Conservation (phyloP, 2,113 vertebrate genomes). For the Amphilophus citrinellus region DNA sequence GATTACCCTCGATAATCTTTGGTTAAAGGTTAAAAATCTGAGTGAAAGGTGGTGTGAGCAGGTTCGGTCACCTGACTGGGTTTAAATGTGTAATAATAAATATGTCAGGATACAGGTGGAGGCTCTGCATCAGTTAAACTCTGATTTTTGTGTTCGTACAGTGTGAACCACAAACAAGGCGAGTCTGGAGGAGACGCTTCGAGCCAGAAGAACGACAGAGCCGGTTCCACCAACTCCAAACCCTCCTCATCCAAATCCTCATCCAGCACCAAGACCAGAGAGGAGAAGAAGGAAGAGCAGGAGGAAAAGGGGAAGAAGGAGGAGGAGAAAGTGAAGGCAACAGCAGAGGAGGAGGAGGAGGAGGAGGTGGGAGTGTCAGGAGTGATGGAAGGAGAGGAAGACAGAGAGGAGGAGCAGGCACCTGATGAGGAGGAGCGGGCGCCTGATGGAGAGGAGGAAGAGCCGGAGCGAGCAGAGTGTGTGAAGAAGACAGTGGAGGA, state of each 20-base stretch:
- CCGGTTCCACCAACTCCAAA: constrained; percentile 16
- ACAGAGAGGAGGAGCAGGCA: background rate
- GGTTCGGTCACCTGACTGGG: no score
- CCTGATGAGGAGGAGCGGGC: accelerated
- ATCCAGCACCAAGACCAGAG: constrained; percentile 42
- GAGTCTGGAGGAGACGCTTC: background rate
- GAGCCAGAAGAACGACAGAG: background rate
- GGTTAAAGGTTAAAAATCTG: background rate
- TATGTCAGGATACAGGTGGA: background rate
- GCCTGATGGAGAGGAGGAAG: background rate
- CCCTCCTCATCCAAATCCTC: constrained; percentile 42
- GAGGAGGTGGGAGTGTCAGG: constrained; percentile 36
- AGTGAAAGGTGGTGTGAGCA: background rate
- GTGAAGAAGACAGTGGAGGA: background rate
- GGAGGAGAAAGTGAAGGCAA: constrained; percentile 10
- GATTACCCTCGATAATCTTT: background rate
- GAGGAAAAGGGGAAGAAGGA: background rate
- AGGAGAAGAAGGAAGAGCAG: constrained; percentile 54
- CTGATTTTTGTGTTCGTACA: constrained; percentile 32
- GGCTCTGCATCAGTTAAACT: background rate
- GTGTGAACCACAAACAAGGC: constrained; percentile 64
- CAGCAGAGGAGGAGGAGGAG: constrained; percentile 42
- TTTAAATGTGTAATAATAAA: no score
- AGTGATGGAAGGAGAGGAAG: constrained; percentile 41
- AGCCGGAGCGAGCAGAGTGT: background rate